Conservation (phyloP, 30 jellyfish, hydroid and myxozoan species). For the Mastigias papua region DNA sequence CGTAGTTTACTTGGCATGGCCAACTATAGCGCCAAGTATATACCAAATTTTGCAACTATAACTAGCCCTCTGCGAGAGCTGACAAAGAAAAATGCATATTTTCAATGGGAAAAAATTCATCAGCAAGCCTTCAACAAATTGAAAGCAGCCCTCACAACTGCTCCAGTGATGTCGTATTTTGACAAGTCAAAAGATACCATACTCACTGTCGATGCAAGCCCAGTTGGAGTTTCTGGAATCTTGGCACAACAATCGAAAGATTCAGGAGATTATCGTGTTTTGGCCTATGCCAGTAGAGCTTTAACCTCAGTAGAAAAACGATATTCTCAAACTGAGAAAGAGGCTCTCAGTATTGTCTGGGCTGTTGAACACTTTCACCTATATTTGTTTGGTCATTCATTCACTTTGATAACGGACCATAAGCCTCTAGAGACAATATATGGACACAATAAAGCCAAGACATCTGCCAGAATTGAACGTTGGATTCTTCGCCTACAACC, state of each 20-base stretch:
- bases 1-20: constrained; percentile 62
- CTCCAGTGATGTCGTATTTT: constrained; percentile 46
- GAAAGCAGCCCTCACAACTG: constrained; percentile 33
- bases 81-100: constrained; percentile 35
- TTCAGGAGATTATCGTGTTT: not conserved
- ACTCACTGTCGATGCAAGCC: constrained; percentile 33
- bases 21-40: constrained; percentile 33
- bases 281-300: constrained; percentile 39
- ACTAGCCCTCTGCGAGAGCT: constrained; percentile 62
- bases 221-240: constrained; percentile 43
- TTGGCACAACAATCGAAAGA: constrained; percentile 30
- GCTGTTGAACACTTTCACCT: constrained; percentile 32
- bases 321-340: constrained; percentile 48
- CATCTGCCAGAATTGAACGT: constrained; percentile 59
- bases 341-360: constrained; percentile 45
- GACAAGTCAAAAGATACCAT: constrained; percentile 33
- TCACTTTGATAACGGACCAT: constrained; percentile 40
- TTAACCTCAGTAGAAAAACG: constrained; percentile 34
- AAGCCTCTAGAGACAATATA: constrained; percentile 43
- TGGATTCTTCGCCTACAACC: constrained; percentile 45
- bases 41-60: constrained; percentile 19
- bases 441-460: constrained; percentile 14
- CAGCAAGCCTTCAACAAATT: constrained; percentile 11
- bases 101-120: constrained; percentile 24
- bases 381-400: constrained; percentile 31